Evolutionary conservation across 2,113 vertebrate genomes (phyloP), one percentile per base, ranked within the genome.

Genomic region (Xerus inauris): DNA sequence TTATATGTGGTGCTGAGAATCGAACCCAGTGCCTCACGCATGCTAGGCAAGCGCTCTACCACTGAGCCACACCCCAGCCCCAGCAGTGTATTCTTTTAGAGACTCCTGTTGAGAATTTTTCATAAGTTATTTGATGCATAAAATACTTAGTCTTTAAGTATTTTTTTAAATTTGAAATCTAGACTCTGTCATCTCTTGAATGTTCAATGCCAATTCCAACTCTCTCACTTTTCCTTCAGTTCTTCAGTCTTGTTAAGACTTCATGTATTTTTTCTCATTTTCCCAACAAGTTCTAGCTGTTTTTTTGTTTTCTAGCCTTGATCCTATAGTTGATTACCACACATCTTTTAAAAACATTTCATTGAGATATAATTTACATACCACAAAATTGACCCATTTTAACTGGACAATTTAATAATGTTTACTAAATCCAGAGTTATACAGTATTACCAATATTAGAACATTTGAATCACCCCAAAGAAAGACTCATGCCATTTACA

Each of bases 391-490:
- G 6, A 69, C 22, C n/a, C 22, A n/a, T 72, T 65, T 75, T 49
- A 91, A 91, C 30, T 75, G 40, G 35, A 42, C 42, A 94, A 40
- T 26, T 42, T 67, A 81, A 62, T 85, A 40, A 85, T 69, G 94
- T 96, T 92, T 81, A 81, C 32, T 85, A 94, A 95, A 51, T 42
- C 3, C 35, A 80, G 47, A 91, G 28, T 84, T 85, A n/a, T 92
- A 35, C 65, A 67, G 17, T 54, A 49, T 85, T 72, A 80, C 38
- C 51, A 83, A 1, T 87, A 65, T 83, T 79, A 59, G 45, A 83
- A 79, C n/a, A 88, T 72, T 88, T 94, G 47, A 59, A 10, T 65
- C 45, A 77, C 30, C 8, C 9, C n/a, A 17, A 2, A 88, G 54
- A 62, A 71, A 87, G n/a, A 91, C 35, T 85, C 13, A 14, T 76